Evolutionary conservation across 2,797 vertebrate genomes (phyloP), one percentile per base, ranked within the genome.

Genomic region (Acipenser ruthenus): DNA sequence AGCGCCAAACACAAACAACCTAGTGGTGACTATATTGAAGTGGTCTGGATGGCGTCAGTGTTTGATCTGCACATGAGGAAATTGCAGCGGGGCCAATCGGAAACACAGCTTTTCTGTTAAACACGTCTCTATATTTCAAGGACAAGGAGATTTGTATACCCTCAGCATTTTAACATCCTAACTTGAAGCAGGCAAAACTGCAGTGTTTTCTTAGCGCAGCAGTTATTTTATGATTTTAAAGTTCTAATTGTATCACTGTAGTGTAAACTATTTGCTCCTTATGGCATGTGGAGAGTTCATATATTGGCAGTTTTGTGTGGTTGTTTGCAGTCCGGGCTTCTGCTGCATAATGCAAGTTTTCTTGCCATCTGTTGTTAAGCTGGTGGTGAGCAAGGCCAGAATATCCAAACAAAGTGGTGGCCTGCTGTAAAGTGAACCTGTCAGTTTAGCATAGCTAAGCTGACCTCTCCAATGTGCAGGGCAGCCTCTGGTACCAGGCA

Each of bases 321-420:
- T 86, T 92, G 89, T 90, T 91, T 89, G 87, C 85, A 88, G 78
- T 88, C 79, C 82, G 74, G 79, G 80, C 82, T 80, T 74, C 74
- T 72, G 85, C 83, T 81, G 80, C 84, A 89, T 89, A 92, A 93
- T 92, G 82, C 87, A 92, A 91, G 89, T 90, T 91, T 91, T 90
- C 87, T 88, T 88, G 90, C 92, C 93, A 93, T 94, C 92, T 94
- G 94, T 92, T 95, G 91, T 93, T 89, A 92, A 92, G 93, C 93
- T 93, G 92, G 90, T 85, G 88, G 90, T 88, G 89, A 92, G 89
- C 90, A 89, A 92, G 88, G 86, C 90, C 86, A 84, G 86, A 81
- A 87, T 92, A 92, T 92, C 92, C 89, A 95, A 95, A 94, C 94
- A 95, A 89, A 92, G 88, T 81, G 75, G 75, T 83, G 84, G 88